Conservation (phyloP, 2,113 vertebrate species). For the Tetraodon nigroviridis region DNA sequence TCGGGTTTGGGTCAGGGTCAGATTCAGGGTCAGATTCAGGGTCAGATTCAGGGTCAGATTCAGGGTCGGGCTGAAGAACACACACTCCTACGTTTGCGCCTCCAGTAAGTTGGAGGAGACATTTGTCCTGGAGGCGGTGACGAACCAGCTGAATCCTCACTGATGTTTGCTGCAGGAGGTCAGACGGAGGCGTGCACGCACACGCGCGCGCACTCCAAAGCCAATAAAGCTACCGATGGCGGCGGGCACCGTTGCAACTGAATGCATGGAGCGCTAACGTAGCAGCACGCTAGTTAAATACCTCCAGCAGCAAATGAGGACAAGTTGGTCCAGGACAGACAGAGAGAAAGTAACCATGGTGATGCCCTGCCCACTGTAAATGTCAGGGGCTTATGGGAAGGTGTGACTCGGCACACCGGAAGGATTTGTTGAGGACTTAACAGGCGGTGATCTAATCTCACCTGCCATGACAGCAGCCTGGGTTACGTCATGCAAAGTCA, state of each 20-base stretch:
- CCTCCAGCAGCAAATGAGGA: background rate
- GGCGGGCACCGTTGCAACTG: no score
- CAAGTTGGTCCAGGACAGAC: background rate
- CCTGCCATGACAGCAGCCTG: slow-evolving; percentile 15
- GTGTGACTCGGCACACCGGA: slow-evolving; percentile 44
- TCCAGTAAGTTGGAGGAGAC: background rate
- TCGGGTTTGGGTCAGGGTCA: no score
- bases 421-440: slow-evolving; percentile 61
- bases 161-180: slow-evolving; percentile 58
- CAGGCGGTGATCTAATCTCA: slow-evolving; percentile 59
- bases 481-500: slow-evolving; percentile 34
- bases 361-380: slow-evolving; percentile 14
- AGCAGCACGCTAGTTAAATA: slow-evolving; percentile 8
- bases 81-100: no score
- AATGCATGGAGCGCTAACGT: background rate
- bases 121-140: slow-evolving; percentile 42
- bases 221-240: no score
- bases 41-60: no score
- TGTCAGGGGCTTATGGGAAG: slow-evolving; percentile 46
- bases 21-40: no score
- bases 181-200: slow-evolving; percentile 13
- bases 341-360: slow-evolving; percentile 22
- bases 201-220: background rate
- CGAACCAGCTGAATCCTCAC: slow-evolving; percentile 25
- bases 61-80: no score